Conservation (phyloP, 2,113 vertebrate genomes). For the Seriola aureovittata region DNA sequence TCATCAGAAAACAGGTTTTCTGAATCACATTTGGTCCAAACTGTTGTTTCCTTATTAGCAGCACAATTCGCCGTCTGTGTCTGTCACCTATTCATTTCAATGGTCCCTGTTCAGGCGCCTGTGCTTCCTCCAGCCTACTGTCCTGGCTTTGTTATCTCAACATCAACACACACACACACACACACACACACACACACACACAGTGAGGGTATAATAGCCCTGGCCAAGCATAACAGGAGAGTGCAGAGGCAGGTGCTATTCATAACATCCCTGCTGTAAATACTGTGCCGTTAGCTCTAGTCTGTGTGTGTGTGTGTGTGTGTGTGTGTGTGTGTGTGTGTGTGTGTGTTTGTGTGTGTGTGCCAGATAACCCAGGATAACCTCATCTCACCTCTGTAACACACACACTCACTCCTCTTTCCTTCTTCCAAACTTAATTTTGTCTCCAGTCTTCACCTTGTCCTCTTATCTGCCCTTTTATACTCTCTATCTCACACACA, state of each 20-base stretch:
- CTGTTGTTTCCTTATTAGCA: not conserved
- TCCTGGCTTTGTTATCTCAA: slow-evolving; percentile 16
- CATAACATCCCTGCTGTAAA: slow-evolving; percentile 58
- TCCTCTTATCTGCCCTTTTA: slow-evolving; percentile 43
- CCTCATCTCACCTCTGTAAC: slow-evolving; percentile 25
- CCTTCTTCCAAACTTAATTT: slow-evolving; percentile 20
- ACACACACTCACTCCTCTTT: not conserved
- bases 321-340: slow-evolving; percentile 23
- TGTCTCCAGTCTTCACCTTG: slow-evolving; percentile 23
- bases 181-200: slow-evolving; percentile 25
- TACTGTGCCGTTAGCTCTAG: slow-evolving; percentile 1
- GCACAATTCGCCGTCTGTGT: not conserved
- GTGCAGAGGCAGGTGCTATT: slow-evolving; percentile 25
- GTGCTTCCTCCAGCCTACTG: slow-evolving; percentile 15
- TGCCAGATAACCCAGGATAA: slow-evolving; percentile 4
- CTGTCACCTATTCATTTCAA: slow-evolving; percentile 11
- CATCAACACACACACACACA: slow-evolving; percentile 27
- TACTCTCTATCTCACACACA: not conserved
- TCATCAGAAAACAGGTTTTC: not conserved
- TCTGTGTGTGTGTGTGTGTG: slow-evolving; percentile 13
- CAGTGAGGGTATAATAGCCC: slow-evolving; percentile 11
- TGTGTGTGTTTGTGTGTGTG: slow-evolving; percentile 17
- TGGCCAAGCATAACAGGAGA: slow-evolving; percentile 45
- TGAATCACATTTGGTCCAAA: not conserved
- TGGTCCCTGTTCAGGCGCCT: slow-evolving; percentile 9